Conservation (phyloP, 2,797 vertebrate genomes). For the Tapirus indicus region DNA sequence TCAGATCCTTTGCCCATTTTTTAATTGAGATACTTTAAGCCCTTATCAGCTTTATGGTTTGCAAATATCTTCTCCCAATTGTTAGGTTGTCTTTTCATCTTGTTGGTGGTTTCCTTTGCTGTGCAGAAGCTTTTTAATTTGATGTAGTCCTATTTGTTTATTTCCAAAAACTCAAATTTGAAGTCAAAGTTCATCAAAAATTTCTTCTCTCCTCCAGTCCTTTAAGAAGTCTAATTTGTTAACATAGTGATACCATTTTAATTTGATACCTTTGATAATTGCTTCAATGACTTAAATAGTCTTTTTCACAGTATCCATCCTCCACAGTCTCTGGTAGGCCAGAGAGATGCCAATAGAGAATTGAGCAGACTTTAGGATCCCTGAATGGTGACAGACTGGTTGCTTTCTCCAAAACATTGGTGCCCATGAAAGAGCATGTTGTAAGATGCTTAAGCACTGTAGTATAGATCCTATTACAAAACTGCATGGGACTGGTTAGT, state of each 20-base stretch:
- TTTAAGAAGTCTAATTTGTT: slow-evolving; percentile 44
- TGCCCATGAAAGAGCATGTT: not conserved
- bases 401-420: not conserved
- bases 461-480: not conserved
- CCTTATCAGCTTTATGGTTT: too few species aligned
- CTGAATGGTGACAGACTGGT: not conserved
- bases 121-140: too few species aligned
- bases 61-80: too few species aligned
- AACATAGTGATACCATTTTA: not conserved
- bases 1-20: too few species aligned
- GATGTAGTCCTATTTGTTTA: too few species aligned
- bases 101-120: too few species aligned
- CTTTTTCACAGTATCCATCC: not conserved
- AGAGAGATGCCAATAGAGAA: not conserved
- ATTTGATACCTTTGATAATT: not conserved
- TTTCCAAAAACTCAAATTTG: not conserved
- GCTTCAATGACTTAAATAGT: not conserved
- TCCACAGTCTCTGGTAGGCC: not conserved
- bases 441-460: not conserved
- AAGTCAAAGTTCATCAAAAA: not conserved
- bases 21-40: too few species aligned
- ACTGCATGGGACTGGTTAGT: not conserved
- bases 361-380: not conserved
- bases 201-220: not conserved
- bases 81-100: too few species aligned